Conservation (phyloP, 2,888 invertebrate genomes). For the Mythimna lalbum region DNA sequence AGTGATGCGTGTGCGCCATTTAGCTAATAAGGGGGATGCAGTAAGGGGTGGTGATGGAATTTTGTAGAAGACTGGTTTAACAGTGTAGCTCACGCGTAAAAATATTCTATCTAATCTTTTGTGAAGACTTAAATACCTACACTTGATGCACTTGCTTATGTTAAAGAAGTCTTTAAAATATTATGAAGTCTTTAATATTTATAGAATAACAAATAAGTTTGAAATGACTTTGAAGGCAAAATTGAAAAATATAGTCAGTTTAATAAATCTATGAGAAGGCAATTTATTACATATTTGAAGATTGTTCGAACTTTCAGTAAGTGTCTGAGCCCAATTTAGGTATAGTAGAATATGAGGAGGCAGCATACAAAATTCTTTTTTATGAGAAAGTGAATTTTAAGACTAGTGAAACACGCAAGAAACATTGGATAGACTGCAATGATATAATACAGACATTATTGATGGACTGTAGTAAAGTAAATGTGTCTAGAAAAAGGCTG, state of each 20-base stretch:
- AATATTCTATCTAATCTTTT: constrained; percentile 10
- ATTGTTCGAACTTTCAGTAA: background rate
- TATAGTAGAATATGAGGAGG: background rate
- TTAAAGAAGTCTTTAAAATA: background rate
- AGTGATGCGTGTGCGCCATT: constrained; percentile 62
- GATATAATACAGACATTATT: too few species aligned
- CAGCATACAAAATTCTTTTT: background rate
- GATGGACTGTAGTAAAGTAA: background rate
- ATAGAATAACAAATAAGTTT: too few species aligned
- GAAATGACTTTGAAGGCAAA: too few species aligned
- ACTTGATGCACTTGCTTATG: too few species aligned
- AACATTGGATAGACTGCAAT: background rate
- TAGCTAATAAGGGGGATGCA: constrained; percentile 61
- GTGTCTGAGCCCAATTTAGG: background rate
- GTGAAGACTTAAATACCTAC: background rate
- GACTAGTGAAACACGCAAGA: background rate
- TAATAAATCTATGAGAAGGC: too few species aligned
- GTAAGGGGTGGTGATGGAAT: constrained; percentile 40
- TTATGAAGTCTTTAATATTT: too few species aligned
- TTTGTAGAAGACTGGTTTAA: constrained; percentile 1
- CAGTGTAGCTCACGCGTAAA: background rate
- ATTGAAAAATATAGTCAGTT: too few species aligned
- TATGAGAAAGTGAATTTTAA: background rate
- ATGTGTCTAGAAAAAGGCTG: background rate
- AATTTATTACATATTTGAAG: background rate